These are phyloP conservation scores for Sycophila sp. DNA, from an alignment of 1,140 invertebrate genomes.

Conservation along the genomic window DNA sequence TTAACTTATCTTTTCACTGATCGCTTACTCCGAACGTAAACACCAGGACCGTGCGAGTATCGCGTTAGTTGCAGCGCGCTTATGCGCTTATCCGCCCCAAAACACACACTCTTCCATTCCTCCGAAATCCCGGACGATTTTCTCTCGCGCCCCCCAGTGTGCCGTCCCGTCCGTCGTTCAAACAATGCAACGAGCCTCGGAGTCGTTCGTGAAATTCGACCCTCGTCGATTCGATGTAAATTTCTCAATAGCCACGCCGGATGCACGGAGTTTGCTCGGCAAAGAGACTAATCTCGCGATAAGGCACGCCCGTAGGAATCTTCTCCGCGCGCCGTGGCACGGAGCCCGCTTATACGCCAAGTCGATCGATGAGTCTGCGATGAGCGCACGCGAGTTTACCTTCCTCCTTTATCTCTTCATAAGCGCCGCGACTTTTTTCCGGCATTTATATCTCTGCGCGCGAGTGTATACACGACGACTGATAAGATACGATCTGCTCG, in stretches of 20 bases:
- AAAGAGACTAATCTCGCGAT: constrained; percentile 26
- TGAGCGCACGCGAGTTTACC: background rate
- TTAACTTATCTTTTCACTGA: too few relatives aligned
- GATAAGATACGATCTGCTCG: background rate
- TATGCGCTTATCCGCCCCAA: background rate
- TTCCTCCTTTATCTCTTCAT: constrained; percentile 9
- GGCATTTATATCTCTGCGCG: background rate
- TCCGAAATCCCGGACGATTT: too few relatives aligned
- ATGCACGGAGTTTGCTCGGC: constrained; percentile 16
- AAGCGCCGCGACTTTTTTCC: background rate
- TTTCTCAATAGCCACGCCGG: constrained; percentile 7
- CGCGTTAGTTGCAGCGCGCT: too few relatives aligned
- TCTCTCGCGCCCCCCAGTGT: too few relatives aligned
- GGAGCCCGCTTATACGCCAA: too few relatives aligned
- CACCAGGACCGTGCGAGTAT: too few relatives aligned
- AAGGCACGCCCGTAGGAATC: background rate
- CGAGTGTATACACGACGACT: background rate
- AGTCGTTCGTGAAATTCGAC: background rate
- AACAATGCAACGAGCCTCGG: too few relatives aligned
- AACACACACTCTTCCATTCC: too few relatives aligned
- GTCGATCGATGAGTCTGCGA: constrained; percentile 10
- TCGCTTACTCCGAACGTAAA: too few relatives aligned
- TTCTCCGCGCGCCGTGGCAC: background rate
- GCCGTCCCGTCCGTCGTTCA: too few relatives aligned
- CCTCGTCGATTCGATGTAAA: background rate